These are phyloP conservation scores for Sphyrna mokarran DNA, from an alignment of 2,113 vertebrate genomes.

Conservation along the genomic window DNA sequence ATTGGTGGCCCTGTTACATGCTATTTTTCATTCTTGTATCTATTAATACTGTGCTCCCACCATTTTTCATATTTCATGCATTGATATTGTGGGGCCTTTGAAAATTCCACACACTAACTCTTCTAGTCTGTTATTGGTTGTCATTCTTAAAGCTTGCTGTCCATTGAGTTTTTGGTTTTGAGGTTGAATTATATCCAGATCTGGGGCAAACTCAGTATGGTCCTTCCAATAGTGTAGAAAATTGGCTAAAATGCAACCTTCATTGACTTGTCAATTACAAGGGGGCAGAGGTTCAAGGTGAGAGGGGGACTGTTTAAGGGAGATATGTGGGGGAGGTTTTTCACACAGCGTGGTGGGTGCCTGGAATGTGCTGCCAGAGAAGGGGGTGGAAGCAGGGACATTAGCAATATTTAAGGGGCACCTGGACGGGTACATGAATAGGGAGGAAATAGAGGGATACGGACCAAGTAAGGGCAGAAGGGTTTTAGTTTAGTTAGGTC, in stretches of 20 bases:
- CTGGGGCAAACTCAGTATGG: neutral
- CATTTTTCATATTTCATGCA: neutral
- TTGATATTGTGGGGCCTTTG: neutral
- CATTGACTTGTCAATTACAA: neutral
- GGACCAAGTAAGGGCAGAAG: no score
- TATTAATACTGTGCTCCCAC: neutral
- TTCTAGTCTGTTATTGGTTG: neutral
- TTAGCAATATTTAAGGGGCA: no score
- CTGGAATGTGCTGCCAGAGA: no score
- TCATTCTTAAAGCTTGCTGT: neutral
- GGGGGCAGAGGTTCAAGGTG: no score
- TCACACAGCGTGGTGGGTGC: no score
- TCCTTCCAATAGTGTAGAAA: neutral
- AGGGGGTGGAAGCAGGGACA: no score
- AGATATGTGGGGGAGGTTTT: no score
- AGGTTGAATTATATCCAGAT: neutral
- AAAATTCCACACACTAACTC: neutral
- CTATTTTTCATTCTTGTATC: neutral
- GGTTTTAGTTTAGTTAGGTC: no score
- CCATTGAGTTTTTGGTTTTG: neutral
- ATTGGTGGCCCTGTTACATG: neutral
- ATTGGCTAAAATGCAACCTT: neutral
- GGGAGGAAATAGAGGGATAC: no score
- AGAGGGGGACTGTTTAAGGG: no score
- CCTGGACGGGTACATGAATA: no score